Base-by-base conservation (phyloP, 1,140 invertebrate species). In the Drosophila nebulosa region DNA sequence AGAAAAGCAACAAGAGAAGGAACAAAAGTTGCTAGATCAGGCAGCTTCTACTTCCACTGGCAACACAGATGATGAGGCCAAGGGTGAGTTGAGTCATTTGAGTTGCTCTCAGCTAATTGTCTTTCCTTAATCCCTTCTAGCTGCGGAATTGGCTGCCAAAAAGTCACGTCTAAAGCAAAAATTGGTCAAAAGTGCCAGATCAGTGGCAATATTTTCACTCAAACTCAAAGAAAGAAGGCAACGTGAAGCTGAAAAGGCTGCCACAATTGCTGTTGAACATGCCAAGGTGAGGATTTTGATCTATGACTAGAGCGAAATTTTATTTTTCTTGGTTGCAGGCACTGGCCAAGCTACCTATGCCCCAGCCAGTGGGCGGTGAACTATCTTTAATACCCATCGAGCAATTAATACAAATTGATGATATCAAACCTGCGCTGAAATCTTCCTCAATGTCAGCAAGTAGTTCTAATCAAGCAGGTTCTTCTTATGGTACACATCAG, bases 341-440 rank as follows among this genome's bases (percentile, higher is more conserved):
- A 69, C 59, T 91, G 36, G 84, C 89, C 16, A 90, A 84, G 72
- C 59, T 91, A 57, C 90, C 90, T 0, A 72, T 91, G 50, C 89
- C 88, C 6, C 90, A 85, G 57, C 68, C 95, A 3, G 83, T 86
- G 24, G 95, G 96, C 4, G 96, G 96, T 18, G 96, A 97, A 86
- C 92, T 97, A 35, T 95, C 95, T 1, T 94, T 95, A 63, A 96
- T 97, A 78, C 96, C 96, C 32, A 96, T 97, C 79, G 96, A 96
- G 88, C 92, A 95, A 76, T 90, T 95, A 22, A 95, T 95, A 69
- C 94, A 95, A 92, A 92, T 95, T 14, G 94, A 95, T 12, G 94
- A 95, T 86, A 93, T 95, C 10, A 91, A 90, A 59, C 90, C 90
- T 9, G 35, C 64, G 22, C 59, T 79, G 2, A 86, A 80, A 56